Percentiles rank a stretch among this genome's conserved stretches.
These are phyloP conservation scores for Xiphophorus birchmanni DNA, from an alignment of 2,797 vertebrate genomes.

Conservation along the genomic window DNA sequence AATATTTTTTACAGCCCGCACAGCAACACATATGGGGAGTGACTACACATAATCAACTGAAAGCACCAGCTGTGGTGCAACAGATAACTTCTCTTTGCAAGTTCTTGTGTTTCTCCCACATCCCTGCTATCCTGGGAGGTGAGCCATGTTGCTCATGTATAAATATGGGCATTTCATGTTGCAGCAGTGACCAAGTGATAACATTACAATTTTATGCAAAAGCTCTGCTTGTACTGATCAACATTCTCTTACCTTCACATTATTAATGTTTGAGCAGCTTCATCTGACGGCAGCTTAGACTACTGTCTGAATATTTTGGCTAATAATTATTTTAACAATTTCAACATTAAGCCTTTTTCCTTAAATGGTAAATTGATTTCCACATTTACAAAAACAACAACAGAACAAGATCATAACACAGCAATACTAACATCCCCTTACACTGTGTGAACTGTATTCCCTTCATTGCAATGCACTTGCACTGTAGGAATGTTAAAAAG, in stretches of 20 bases:
- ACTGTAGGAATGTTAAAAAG: background rate
- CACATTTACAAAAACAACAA: background rate
- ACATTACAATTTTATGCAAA: background rate
- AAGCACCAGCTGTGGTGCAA: background rate
- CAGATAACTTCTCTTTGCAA: background rate
- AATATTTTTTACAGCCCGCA: background rate
- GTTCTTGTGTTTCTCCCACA: background rate
- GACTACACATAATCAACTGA: background rate
- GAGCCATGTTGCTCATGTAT: background rate
- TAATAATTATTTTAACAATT: background rate
- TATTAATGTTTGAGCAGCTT: background rate
- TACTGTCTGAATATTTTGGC: background rate
- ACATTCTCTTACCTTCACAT: background rate
- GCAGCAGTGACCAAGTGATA: background rate
- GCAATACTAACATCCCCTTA: background rate
- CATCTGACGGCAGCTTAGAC: background rate
- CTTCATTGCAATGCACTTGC: background rate
- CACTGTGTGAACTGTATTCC: background rate
- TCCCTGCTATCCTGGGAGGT: background rate
- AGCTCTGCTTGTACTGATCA: background rate
- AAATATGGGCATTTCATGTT: background rate
- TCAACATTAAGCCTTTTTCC: background rate
- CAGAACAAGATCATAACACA: background rate
- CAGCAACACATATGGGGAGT: background rate
- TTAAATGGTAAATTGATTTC: background rate